A percentile compares a stretch with the other conserved stretches of the same genome.
Conservation (phyloP, 2,113 vertebrate species). For the Percina caprodes region DNA sequence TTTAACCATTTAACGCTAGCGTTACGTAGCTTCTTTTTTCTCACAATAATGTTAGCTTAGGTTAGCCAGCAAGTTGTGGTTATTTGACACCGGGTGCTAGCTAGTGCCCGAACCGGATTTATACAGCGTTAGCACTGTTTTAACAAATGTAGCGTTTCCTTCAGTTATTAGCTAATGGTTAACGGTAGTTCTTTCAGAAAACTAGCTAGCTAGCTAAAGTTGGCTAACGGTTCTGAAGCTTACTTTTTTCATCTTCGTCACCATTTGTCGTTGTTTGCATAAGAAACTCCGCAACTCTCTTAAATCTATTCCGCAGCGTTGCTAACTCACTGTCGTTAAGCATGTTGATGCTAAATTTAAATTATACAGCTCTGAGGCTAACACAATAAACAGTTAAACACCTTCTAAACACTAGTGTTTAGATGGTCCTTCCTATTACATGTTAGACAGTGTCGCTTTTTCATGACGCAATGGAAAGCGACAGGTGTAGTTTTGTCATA, state of each 20-base stretch:
- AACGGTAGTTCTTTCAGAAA: not conserved
- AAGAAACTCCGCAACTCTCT: slow-evolving; percentile 79
- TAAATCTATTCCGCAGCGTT: slow-evolving; percentile 82
- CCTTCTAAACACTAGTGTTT: not conserved
- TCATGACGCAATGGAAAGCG: slow-evolving; percentile 56
- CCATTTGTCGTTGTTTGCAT: slow-evolving; percentile 63
- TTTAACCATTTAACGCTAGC: not conserved
- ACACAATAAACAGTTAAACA: not conserved
- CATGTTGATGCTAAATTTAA: slow-evolving; percentile 26
- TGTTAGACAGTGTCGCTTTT: slow-evolving; percentile 27
- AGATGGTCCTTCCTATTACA: slow-evolving; percentile 53
- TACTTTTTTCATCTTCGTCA: slow-evolving; percentile 79
- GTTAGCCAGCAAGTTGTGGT: not conserved
- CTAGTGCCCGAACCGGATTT: not conserved
- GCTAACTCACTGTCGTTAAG: slow-evolving; percentile 73
- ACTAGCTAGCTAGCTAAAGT: not conserved
- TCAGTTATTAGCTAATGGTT: not conserved
- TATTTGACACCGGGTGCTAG: no score
- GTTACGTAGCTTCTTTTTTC: not conserved
- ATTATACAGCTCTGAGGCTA: not conserved
- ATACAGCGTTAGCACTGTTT: not conserved
- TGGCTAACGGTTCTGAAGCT: slow-evolving; percentile 52
- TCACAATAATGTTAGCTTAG: not conserved
- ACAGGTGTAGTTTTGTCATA: slow-evolving; percentile 56
- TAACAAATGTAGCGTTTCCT: not conserved